These are phyloP conservation scores for Drosophila neocordata DNA, from an alignment of 1,140 invertebrate species.

Conservation along the genomic window DNA sequence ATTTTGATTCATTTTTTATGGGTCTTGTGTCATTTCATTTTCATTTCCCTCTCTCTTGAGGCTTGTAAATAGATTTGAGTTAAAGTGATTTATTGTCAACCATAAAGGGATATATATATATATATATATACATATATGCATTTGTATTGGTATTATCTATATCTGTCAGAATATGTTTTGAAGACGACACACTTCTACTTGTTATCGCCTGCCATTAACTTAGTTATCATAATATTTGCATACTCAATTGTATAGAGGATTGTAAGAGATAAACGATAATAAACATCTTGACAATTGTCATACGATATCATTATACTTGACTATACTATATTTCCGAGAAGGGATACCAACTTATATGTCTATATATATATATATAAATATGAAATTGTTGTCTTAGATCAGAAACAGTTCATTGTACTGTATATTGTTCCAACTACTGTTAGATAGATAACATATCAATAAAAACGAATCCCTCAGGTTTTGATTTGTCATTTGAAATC, in stretches of 20 bases:
- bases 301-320: not conserved
- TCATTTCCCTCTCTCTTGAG: conserved; percentile 49
- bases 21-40: conserved; percentile 63
- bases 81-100: conserved; percentile 60
- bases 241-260: conserved; percentile 1
- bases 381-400: conserved; percentile 2
- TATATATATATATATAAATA: not conserved
- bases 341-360: not conserved
- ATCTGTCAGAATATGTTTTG: not conserved
- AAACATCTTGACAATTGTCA: not conserved
- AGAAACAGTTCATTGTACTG: conserved; percentile 5
- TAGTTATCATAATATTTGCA: conserved; percentile 54
- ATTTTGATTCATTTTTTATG: conserved; percentile 80
- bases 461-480: not conserved
- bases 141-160: not conserved
- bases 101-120: conserved; percentile 46
- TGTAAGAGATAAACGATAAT: not conserved
- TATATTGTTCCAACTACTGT: not conserved
- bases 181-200: conserved; percentile 24
- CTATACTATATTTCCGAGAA: not conserved
- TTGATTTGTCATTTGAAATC: too few species aligned
- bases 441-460: not conserved
- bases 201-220: conserved; percentile 25
- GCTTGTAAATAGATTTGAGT: conserved; percentile 55
- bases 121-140: not conserved